These are phyloP conservation scores for Vulpes ferrilata DNA, from an alignment of 2,113 vertebrate genomes.

Conservation along the genomic window DNA sequence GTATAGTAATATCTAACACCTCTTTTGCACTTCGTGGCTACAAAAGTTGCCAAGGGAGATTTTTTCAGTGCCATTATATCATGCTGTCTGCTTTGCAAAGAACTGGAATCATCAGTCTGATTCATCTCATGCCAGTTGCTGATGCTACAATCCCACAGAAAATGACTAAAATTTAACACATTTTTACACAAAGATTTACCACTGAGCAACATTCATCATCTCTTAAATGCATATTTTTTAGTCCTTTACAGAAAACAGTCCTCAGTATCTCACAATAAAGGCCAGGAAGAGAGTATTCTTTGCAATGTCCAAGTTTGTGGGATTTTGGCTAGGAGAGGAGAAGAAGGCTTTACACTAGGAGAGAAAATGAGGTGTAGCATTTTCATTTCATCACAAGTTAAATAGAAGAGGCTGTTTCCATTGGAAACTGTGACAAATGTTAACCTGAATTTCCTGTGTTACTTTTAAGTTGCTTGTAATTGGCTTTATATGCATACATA, in stretches of 20 bases:
- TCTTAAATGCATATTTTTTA: constrained; percentile 80
- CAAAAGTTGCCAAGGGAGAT: constrained; percentile 83
- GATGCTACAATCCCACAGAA: constrained; percentile 86
- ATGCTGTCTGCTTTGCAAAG: constrained; percentile 83
- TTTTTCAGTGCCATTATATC: constrained; percentile 82
- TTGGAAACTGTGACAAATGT: constrained; percentile 82
- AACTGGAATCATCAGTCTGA: constrained; percentile 79
- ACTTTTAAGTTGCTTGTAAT: constrained; percentile 78
- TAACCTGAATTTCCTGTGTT: constrained; percentile 84
- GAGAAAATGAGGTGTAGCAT: constrained; percentile 76
- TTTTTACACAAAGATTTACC: constrained; percentile 85
- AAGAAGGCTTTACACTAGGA: constrained; percentile 66
- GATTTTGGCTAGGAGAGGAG: constrained; percentile 71
- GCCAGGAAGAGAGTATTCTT: constrained; percentile 77
- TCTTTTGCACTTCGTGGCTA: constrained; percentile 79
- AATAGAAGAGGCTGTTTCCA: constrained; percentile 83
- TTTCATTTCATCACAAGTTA: constrained; percentile 79
- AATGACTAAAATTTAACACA: constrained; percentile 86
- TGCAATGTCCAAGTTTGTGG: constrained; percentile 79
- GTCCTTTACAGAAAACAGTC: constrained; percentile 83
- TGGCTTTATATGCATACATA: constrained; percentile 78
- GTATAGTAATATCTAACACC: constrained; percentile 83
- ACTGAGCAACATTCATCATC: constrained; percentile 82
- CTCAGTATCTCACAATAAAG: constrained; percentile 80
- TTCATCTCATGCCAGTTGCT: constrained; percentile 85